Evolutionary conservation across 2,888 invertebrate genomes (phyloP).

Genomic region (Sminthurinus aureus): DNA sequence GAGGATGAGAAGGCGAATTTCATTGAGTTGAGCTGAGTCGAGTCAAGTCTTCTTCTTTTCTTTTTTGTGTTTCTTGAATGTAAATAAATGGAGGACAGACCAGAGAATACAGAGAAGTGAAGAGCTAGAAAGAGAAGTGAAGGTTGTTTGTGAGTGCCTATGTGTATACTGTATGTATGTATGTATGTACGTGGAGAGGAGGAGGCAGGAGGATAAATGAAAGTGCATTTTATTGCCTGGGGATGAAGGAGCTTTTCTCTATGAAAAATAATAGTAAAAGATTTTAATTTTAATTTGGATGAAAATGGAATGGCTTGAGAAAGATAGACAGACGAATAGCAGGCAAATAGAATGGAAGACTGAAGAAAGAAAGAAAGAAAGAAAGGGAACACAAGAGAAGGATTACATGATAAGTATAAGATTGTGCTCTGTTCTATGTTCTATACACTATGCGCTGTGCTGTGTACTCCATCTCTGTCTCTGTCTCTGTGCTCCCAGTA

Average conservation of each 20-base stretch:
- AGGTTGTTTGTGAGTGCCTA: neutral
- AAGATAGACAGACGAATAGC: neutral
- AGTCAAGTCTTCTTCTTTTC: neutral
- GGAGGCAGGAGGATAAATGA: neutral
- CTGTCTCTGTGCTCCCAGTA: too few species aligned
- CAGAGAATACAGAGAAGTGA: neutral
- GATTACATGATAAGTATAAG: neutral
- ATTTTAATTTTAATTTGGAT: neutral
- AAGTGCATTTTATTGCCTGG: neutral
- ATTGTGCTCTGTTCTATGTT: neutral
- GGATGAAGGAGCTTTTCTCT: neutral
- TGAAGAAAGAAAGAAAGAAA: neutral
- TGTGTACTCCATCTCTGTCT: too few species aligned
- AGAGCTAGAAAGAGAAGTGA: neutral
- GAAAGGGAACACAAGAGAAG: neutral
- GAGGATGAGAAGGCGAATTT: constrained; percentile 2
- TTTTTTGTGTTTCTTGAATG: neutral
- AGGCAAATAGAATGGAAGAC: neutral
- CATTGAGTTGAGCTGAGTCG: neutral
- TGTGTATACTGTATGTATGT: neutral
- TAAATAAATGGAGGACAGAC: neutral
- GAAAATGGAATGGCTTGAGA: neutral
- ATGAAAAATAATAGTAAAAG: neutral
- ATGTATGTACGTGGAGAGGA: neutral
- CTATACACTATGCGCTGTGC: too few species aligned